Evolutionary conservation across 2,888 invertebrate genomes (phyloP), one percentile per base, ranked within the genome.

Genomic region (Drosophila pseudotakahashii): DNA sequence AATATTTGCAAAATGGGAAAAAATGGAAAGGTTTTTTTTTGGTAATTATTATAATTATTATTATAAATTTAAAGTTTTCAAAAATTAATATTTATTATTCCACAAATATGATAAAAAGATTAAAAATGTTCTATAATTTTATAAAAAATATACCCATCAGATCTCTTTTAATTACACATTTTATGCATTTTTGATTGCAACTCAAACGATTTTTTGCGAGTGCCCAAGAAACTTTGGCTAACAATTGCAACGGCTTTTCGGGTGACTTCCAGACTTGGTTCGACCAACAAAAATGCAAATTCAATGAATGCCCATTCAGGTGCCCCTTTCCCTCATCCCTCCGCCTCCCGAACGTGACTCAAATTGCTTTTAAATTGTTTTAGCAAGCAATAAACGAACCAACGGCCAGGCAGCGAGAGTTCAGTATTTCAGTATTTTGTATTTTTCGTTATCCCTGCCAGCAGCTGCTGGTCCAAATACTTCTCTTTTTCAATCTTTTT

Each of bases 321-420:
- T 13, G 2, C 34, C 39, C 16, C 7, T 16, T 34, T 7, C 7
- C 16, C 14, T 34, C 7, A 10, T 1, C 34, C 34, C 34, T 36
- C 4, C 7, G 23, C 13, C 51, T 41, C 36, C 60, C 72, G 23
- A 71, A 51, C 73, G 70, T 79, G 78, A 76, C 80, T 87, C 73
- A 81, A 85, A 87, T 85, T 89, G 88, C 78, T 87, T 89, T 84
- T 81, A 89, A 85, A 85, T 84, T 78, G 88, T 84, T 89, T 77
- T 74, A 68, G 61, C 63, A 42, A 69, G 60, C 73, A 66, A 70
- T 67, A 71, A 77, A 70, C 44, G 36, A 68, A 48, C 66, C 51
- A 66, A 32, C 41, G 50, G 41, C 59, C 59, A 19, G 50, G 41
- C 59, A 19, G 41, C 47, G 55, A 54, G 50, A 64, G 64, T 48